Evolutionary conservation across 2,888 invertebrate species (phyloP).

Genomic region (Zygaena filipendulae): DNA sequence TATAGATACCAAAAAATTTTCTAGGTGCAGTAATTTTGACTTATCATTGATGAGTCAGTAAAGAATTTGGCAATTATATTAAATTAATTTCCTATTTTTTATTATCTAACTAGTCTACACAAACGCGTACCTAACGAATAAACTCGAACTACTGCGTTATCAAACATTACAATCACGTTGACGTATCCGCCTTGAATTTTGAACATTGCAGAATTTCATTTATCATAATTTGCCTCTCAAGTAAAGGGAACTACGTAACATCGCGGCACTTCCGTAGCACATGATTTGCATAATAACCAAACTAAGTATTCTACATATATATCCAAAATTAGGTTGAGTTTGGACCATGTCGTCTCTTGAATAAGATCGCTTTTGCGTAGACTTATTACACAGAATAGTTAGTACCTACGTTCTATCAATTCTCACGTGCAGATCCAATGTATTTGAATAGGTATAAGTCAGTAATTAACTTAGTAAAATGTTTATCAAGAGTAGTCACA

Average conservation of each 20-base stretch:
- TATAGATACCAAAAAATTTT: too few species aligned
- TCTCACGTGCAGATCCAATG: conserved; percentile 42
- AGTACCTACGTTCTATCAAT: conserved; percentile 43
- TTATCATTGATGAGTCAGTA: too few species aligned
- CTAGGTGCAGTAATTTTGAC: too few species aligned
- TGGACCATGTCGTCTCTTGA: conserved; percentile 25
- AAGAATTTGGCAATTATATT: too few species aligned
- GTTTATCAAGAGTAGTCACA: conserved; percentile 11
- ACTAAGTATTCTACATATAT: conserved; percentile 35
- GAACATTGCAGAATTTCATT: conserved; percentile 30
- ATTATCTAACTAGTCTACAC: too few species aligned
- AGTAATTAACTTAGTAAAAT: conserved; percentile 26
- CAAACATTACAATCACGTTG: too few species aligned
- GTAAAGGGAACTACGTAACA: conserved; percentile 51
- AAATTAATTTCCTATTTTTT: too few species aligned
- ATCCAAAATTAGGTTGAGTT: conserved; percentile 24
- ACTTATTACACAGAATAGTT: conserved; percentile 17
- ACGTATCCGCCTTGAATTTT: too few species aligned
- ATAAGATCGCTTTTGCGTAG: conserved; percentile 30
- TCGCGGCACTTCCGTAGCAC: conserved; percentile 45
- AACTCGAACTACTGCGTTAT: too few species aligned
- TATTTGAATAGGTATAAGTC: conserved; percentile 45
- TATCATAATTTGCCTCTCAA: conserved; percentile 54
- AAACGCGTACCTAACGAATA: too few species aligned
- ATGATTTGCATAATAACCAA: conserved; percentile 60